Evolutionary conservation across 2,113 vertebrate genomes (phyloP).

Genomic region (Ochotona princeps): DNA sequence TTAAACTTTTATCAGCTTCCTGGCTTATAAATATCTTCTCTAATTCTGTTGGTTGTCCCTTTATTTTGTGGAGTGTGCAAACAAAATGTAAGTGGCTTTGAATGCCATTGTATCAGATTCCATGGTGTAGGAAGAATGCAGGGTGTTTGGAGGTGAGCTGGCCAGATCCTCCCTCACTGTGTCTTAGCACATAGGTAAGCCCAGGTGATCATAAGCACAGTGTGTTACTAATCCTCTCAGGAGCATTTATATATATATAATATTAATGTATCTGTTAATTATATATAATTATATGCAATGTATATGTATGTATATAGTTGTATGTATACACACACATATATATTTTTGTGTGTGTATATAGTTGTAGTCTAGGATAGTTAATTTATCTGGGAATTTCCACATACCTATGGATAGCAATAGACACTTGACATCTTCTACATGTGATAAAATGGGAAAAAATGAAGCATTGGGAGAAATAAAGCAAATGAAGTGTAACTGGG

Average conservation of each 20-base stretch:
- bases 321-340: too few species aligned
- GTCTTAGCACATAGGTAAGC: neutral
- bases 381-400: neutral
- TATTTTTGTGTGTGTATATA: neutral
- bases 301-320: too few species aligned
- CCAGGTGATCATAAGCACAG: neutral
- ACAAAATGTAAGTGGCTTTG: neutral
- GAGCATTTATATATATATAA: too few species aligned
- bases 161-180: neutral
- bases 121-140: neutral
- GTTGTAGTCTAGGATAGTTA: too few species aligned
- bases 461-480: neutral
- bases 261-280: too few species aligned
- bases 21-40: too few species aligned
- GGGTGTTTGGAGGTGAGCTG: neutral
- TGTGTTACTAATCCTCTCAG: too few species aligned
- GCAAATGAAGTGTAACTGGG: neutral
- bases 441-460: neutral
- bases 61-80: neutral
- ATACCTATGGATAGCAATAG: neutral
- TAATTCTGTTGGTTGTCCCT: too few species aligned
- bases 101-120: neutral
- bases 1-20: too few species aligned
- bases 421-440: neutral
- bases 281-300: too few species aligned